A percentile compares a stretch with the other conserved stretches of the same genome.
phyloP scores from a whole-genome alignment of 37 sponge, comb jelly and placozoan genomes.

The Haliclona indistincta region DNA sequence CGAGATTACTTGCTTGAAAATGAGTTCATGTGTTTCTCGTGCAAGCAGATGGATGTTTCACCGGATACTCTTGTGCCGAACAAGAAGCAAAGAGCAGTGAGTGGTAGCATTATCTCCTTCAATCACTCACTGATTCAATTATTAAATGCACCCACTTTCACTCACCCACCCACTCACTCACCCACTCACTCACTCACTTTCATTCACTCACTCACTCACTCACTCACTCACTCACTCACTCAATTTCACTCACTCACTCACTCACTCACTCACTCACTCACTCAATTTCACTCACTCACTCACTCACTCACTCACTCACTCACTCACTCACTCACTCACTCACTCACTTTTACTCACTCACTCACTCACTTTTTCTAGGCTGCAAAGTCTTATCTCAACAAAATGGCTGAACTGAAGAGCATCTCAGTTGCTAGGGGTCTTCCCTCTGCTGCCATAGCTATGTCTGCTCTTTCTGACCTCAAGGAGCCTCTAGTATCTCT shows the following conservation, averaged over 20 bases:
- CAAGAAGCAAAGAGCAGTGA: constrained; percentile 70
- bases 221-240: too few relatives aligned
- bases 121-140: background rate
- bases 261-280: too few relatives aligned
- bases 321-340: constrained; percentile 25
- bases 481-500: background rate
- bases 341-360: constrained; percentile 11
- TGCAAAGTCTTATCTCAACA: constrained; percentile 45
- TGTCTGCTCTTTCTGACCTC: background rate
- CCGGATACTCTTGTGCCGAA: constrained; percentile 83
- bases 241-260: too few relatives aligned
- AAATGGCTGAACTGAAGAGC: constrained; percentile 44
- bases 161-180: constrained; percentile 4
- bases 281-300: constrained; percentile 38
- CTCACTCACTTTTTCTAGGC: constrained; percentile 22
- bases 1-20: constrained; percentile 76
- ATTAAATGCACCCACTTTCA: background rate
- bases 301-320: constrained; percentile 15
- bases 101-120: background rate
- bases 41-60: constrained; percentile 66
- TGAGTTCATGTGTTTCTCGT: constrained; percentile 80
- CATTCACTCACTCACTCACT: too few relatives aligned
- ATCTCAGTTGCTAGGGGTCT: constrained; percentile 30
- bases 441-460: background rate
- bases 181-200: constrained; percentile 15